A percentile compares a stretch with the other conserved stretches of the same genome.
Conservation (phyloP, 2,888 invertebrate genomes). For the Brenthis hecate region DNA sequence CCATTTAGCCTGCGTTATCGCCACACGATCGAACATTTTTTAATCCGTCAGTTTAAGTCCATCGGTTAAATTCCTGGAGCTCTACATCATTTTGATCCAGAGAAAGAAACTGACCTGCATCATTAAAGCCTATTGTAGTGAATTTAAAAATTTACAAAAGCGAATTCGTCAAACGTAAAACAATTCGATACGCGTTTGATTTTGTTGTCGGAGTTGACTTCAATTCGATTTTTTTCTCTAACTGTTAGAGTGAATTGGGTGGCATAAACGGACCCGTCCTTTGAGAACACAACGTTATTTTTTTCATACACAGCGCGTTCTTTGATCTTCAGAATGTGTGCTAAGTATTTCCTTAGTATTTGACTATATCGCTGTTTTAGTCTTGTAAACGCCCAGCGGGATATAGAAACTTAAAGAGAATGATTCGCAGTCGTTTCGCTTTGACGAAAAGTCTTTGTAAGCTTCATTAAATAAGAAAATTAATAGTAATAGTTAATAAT, state of each 20-base stretch:
- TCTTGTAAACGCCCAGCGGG: conserved; percentile 66
- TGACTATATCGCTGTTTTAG: conserved; percentile 17
- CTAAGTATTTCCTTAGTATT: conserved; percentile 79
- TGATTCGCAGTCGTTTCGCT: conserved; percentile 62
- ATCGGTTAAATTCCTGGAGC: conserved; percentile 63
- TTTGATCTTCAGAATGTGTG: conserved; percentile 79
- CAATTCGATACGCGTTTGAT: conserved; percentile 82
- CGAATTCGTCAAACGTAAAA: conserved; percentile 82
- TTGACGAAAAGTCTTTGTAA: conserved; percentile 21
- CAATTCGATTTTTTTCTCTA: conserved; percentile 79
- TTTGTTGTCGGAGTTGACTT: conserved; percentile 76
- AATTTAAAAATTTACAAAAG: conserved; percentile 77
- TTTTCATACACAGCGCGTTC: conserved; percentile 81
- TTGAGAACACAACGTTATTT: conserved; percentile 81
- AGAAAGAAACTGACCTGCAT: conserved; percentile 77
- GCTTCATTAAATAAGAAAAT: conserved; percentile 1
- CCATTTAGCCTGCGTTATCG: conserved; percentile 67
- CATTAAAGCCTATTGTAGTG: conserved; percentile 79
- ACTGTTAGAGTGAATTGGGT: conserved; percentile 80
- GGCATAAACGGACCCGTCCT: conserved; percentile 82
- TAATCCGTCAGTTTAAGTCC: conserved; percentile 59
- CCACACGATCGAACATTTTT: conserved; percentile 72
- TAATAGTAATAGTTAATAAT: not conserved
- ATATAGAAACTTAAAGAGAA: conserved; percentile 69
- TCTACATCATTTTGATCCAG: conserved; percentile 66